A percentile compares a stretch with the other conserved stretches of the same genome.
phyloP scores from a whole-genome alignment of 37 sponge, comb jelly and placozoan species.

The Cladorhizidae sp. region DNA sequence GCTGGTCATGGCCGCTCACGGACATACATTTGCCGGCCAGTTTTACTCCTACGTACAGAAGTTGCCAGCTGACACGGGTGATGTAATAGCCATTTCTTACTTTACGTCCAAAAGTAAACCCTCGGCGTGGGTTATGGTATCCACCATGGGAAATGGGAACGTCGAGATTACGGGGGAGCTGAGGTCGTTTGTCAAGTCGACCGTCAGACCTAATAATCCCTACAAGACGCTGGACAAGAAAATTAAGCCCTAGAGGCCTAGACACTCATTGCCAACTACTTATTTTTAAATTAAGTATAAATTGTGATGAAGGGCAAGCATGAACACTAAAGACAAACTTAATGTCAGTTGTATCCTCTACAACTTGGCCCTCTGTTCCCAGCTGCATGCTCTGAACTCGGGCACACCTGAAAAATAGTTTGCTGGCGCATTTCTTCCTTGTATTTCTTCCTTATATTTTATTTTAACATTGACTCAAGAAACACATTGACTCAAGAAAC shows the following conservation, averaged over 20 bases:
- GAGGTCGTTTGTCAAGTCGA: constrained; percentile 1
- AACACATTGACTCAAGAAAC: no score
- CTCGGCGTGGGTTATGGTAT: constrained; percentile 12
- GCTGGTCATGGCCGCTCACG: constrained; percentile 8
- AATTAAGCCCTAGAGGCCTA: constrained; percentile 20
- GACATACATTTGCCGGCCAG: constrained; percentile 33
- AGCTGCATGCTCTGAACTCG: no score
- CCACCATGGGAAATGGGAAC: constrained; percentile 31
- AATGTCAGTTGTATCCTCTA: not conserved
- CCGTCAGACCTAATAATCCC: constrained; percentile 40
- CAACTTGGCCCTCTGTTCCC: no score
- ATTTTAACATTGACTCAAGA: no score
- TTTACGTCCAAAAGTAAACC: constrained; percentile 28
- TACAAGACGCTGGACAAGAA: constrained; percentile 38
- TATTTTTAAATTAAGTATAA: not conserved
- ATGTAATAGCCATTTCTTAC: constrained; percentile 21
- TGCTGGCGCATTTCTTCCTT: no score
- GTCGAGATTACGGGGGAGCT: constrained; percentile 42
- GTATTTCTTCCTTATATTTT: no score
- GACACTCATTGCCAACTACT: not conserved
- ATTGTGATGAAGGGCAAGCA: not conserved
- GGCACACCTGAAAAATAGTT: no score
- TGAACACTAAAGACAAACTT: not conserved
- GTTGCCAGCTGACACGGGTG: not conserved
- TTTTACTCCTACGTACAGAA: constrained; percentile 1